Conservation (phyloP, 2,888 invertebrate genomes). For the Eumerus sabulonum region DNA sequence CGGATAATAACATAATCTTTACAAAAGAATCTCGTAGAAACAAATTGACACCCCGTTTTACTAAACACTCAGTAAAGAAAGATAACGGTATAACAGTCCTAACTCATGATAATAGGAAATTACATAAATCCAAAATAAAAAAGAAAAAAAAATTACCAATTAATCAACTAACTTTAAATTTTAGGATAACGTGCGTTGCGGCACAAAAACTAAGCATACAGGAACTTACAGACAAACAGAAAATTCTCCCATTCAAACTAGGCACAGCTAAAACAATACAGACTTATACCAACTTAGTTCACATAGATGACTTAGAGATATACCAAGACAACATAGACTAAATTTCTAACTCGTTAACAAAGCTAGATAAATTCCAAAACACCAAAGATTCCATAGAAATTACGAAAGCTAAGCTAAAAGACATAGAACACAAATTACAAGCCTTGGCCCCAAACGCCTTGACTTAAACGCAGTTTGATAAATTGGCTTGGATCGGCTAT, state of each 20-base stretch:
- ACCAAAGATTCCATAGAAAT: conserved; percentile 17
- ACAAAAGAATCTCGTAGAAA: conserved; percentile 1
- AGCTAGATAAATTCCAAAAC: conserved; percentile 27
- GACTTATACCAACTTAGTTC: background rate
- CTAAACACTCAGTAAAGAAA: conserved; percentile 8
- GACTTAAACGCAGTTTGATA: background rate
- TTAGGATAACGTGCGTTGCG: background rate
- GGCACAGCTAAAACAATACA: conserved; percentile 10
- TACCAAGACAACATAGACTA: background rate
- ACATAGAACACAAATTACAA: conserved; percentile 12
- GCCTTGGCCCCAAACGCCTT: background rate
- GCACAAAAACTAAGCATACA: conserved; percentile 11
- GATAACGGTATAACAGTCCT: background rate
- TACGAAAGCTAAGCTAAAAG: conserved; percentile 24
- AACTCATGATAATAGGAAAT: conserved; percentile 8
- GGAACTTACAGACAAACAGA: conserved; percentile 8
- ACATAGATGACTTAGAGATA: background rate
- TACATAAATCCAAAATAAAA: conserved; percentile 16
- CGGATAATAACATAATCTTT: background rate
- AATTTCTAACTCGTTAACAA: conserved; percentile 14
- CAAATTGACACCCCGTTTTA: conserved; percentile 2
- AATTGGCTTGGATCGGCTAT: background rate
- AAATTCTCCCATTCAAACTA: conserved; percentile 13
- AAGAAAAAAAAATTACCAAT: background rate
- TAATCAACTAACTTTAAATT: background rate